Evolutionary conservation across 1,140 invertebrate species (phyloP), one percentile per base, ranked within the genome.

Genomic region (Diuraphis noxia): DNA sequence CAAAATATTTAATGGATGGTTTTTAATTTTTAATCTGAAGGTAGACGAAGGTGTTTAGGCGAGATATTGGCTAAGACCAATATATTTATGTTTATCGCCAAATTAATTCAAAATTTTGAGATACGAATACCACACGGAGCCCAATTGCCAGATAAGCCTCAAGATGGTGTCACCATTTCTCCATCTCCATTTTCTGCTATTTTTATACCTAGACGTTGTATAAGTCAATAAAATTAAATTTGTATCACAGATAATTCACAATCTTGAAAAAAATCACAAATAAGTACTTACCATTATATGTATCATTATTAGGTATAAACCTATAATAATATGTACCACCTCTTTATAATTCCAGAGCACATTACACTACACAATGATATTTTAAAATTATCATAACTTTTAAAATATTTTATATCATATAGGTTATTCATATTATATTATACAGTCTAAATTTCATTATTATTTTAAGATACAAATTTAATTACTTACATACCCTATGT

Each of bases 11-110:
- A 49, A 86, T 5, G 25, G 6, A 30, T 34, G 49, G 8, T 36
- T 88, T 88, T 88, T 23, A 36, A 30, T 63, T 88, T 88, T 40
- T 13, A 40, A 46, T n/a, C 17, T 87, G 9, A 34, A 92, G 92
- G 92, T 34, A 85, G 88, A 91, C 93, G 96, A 93, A 94, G 95
- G 81, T 96, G 96, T 92, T 92, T 95, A 2, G 96, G 96, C n/a
- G 96, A 96, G 93, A 93, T 93, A 79, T 92, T 96, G 34, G 96
- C 96, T 0, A 95, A 94, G 92, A 93, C 94, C 21, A 94, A 94
- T 77, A 92, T 96, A 34, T 96, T 95, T 92, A 92, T 95, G 46
- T 95, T 95, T 91, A 93, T 95, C 86, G 93, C 94, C 3, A 93
- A 94, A 84, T 92, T 96, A 34, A 92, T 96, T 36, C 94, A 95